These are phyloP conservation scores for Drosophila neoperkinsi DNA, from an alignment of 2,888 invertebrate genomes.

Conservation along the genomic window DNA sequence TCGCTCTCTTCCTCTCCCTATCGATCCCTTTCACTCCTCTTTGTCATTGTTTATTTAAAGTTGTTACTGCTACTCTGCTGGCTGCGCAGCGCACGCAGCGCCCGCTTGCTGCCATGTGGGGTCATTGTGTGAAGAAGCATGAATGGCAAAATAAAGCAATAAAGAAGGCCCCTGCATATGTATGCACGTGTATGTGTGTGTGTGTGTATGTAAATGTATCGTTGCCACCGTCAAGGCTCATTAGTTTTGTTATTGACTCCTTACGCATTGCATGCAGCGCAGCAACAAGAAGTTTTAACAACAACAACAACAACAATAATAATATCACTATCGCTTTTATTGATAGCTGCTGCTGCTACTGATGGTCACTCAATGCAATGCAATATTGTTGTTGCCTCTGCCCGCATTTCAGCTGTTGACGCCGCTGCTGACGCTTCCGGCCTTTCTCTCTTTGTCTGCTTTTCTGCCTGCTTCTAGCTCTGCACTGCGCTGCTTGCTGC, in stretches of 20 bases:
- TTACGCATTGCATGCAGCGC: constrained; percentile 45
- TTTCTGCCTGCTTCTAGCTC: constrained; percentile 19
- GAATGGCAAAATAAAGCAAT: constrained; percentile 78
- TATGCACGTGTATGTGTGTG: neutral
- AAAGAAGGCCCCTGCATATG: constrained; percentile 44
- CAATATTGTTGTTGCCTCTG: constrained; percentile 52
- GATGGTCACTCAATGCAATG: constrained; percentile 62
- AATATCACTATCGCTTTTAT: constrained; percentile 73
- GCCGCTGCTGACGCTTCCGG: constrained; percentile 54
- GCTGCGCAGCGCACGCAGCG: constrained; percentile 16
- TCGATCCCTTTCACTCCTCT: constrained; percentile 2
- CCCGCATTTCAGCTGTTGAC: constrained; percentile 75
- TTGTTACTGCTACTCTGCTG: constrained; percentile 28
- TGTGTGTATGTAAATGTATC: constrained; percentile 9
- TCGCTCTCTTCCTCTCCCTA: neutral
- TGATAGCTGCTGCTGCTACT: constrained; percentile 68
- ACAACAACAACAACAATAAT: constrained; percentile 34
- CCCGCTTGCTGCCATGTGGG: constrained; percentile 69
- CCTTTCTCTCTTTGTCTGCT: constrained; percentile 55
- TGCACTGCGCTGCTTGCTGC: constrained; percentile 1
- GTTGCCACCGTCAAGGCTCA: constrained; percentile 73
- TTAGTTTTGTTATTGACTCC: constrained; percentile 79
- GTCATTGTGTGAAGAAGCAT: constrained; percentile 74
- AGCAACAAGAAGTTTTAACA: constrained; percentile 23
- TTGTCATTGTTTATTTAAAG: constrained; percentile 63